Evolutionary conservation across 2,113 vertebrate species (phyloP).

Genomic region (Pedionomus torquatus): DNA sequence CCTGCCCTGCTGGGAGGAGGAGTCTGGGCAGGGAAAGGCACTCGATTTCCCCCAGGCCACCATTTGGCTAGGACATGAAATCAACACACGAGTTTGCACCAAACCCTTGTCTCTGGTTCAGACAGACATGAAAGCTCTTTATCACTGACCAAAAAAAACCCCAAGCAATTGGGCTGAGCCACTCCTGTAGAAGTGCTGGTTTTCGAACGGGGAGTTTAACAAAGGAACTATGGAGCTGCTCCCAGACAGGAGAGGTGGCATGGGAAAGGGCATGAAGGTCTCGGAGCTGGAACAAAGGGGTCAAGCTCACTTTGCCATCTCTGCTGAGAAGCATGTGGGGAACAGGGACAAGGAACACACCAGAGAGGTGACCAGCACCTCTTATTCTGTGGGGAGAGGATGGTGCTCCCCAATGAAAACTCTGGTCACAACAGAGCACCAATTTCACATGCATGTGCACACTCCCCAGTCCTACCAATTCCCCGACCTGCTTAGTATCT

Average conservation of each 20-base stretch:
- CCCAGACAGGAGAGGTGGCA: background rate
- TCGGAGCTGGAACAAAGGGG: background rate
- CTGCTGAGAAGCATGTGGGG: background rate
- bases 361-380: rapidly evolving
- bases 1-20: background rate
- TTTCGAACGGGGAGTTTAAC: background rate
- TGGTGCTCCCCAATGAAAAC: background rate
- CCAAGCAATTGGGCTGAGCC: rapidly evolving
- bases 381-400: background rate
- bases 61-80: background rate
- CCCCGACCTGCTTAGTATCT: background rate
- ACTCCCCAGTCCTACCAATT: background rate
- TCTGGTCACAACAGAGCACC: background rate
- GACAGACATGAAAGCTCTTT: constrained; percentile 1
- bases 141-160: background rate
- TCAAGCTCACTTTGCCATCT: background rate
- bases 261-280: rapidly evolving
- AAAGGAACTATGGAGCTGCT: background rate
- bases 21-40: background rate
- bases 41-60: background rate
- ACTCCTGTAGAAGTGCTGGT: background rate
- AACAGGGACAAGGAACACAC: background rate
- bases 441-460: rapidly evolving
- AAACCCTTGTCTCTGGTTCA: background rate
- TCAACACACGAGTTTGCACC: background rate